These are phyloP conservation scores for Brachyalestes nurse DNA, from an alignment of 2,797 vertebrate genomes.

Conservation along the genomic window DNA sequence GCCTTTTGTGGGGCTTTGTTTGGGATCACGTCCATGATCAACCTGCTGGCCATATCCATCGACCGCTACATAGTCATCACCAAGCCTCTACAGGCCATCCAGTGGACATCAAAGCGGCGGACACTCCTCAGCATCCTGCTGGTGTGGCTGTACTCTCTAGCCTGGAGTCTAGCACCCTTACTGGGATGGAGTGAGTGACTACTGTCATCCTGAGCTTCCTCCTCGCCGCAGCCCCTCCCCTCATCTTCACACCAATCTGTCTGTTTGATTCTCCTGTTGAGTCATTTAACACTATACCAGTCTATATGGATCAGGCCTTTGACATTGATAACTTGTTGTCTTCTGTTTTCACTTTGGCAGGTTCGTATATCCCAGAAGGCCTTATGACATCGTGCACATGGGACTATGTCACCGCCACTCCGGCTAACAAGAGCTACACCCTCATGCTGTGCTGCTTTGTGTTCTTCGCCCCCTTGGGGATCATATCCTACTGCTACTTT, in stretches of 20 bases:
- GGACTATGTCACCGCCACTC: constrained; percentile 67
- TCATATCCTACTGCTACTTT: constrained; percentile 67
- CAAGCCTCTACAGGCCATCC: constrained; percentile 79
- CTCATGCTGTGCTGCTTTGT: constrained; percentile 69
- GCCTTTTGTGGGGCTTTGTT: constrained; percentile 82
- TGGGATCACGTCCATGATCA: constrained; percentile 88
- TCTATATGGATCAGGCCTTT: not conserved
- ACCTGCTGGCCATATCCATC: constrained; percentile 82
- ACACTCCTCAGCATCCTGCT: constrained; percentile 76
- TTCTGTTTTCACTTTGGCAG: constrained; percentile 49
- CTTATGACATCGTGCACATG: constrained; percentile 69
- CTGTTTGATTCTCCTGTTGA: not conserved
- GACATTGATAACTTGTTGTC: not conserved
- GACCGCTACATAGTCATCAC: constrained; percentile 88
- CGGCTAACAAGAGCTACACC: constrained; percentile 67
- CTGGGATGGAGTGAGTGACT: constrained; percentile 86
- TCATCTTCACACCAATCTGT: not conserved
- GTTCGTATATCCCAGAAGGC: constrained; percentile 66
- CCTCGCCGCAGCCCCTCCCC: not conserved
- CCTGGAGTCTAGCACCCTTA: constrained; percentile 86
- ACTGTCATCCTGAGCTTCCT: not conserved
- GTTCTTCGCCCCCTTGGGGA: constrained; percentile 65
- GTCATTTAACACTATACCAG: not conserved
- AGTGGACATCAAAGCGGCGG: constrained; percentile 77
- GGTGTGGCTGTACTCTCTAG: constrained; percentile 84